Percentiles rank a stretch among this genome's conserved stretches.
Evolutionary conservation across 2,797 vertebrate genomes (phyloP).

Genomic region (Aulostomus chinensis): DNA sequence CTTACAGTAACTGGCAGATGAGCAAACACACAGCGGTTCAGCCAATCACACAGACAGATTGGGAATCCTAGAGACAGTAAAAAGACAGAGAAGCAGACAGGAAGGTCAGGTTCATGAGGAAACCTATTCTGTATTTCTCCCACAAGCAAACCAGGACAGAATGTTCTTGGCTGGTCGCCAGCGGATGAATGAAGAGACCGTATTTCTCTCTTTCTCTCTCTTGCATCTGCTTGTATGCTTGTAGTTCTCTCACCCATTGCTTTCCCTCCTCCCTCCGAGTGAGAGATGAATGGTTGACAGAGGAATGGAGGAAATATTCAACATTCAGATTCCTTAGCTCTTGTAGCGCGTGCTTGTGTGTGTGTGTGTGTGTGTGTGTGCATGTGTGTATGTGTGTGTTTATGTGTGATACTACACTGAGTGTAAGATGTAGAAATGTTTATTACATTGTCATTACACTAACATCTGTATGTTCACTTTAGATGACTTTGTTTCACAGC

Average conservation of each 20-base stretch:
- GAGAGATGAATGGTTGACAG: slow-evolving; percentile 68
- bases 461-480: slow-evolving; percentile 16
- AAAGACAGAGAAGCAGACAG: slow-evolving; percentile 48
- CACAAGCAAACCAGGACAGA: slow-evolving; percentile 79
- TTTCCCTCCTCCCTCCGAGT: slow-evolving; percentile 30
- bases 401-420: too few species aligned
- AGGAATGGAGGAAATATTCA: slow-evolving; percentile 64
- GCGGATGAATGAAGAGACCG: slow-evolving; percentile 53
- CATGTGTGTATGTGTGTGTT: slow-evolving; percentile 10
- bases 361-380: slow-evolving; percentile 29
- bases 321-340: slow-evolving; percentile 60
- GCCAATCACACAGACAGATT: not conserved
- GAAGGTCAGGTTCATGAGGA: slow-evolving; percentile 61
- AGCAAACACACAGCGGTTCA: not conserved
- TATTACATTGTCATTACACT: slow-evolving; percentile 1
- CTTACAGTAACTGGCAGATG: not conserved
- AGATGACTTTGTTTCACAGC: slow-evolving; percentile 7
- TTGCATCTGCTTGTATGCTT: slow-evolving; percentile 24
- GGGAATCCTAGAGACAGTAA: slow-evolving; percentile 17
- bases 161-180: slow-evolving; percentile 83
- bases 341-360: slow-evolving; percentile 40
- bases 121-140: slow-evolving; percentile 72
- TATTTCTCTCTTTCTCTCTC: slow-evolving; percentile 33
- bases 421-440: not conserved
- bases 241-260: slow-evolving; percentile 20